Percentiles rank a stretch among this genome's conserved stretches.
Conservation (phyloP, 2,797 vertebrate species). For the Melanogrammus aeglefinus region DNA sequence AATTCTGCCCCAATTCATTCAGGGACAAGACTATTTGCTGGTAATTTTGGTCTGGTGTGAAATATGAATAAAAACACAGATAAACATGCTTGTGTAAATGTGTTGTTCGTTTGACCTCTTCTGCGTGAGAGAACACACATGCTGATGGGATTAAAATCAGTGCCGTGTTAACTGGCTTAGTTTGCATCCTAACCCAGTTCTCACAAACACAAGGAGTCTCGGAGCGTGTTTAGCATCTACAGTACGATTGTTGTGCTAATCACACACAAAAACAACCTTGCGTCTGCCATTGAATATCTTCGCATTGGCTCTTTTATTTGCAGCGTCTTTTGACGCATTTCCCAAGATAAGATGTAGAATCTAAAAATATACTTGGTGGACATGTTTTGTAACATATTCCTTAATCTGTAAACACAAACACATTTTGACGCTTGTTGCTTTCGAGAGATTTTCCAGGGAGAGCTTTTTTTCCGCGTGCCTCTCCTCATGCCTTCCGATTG, state of each 20-base stretch:
- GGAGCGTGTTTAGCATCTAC: neutral
- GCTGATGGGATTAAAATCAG: conserved; percentile 2
- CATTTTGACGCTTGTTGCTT: neutral
- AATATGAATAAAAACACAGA: conserved; percentile 1
- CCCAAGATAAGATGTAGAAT: neutral
- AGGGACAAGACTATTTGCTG: neutral
- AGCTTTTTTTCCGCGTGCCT: neutral
- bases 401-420: neutral
- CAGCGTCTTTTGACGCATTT: neutral
- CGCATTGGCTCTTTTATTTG: neutral
- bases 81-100: neutral
- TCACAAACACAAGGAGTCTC: conserved; percentile 14
- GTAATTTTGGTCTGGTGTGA: neutral
- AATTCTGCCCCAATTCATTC: neutral
- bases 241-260: conserved; percentile 5
- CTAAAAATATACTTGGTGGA: neutral
- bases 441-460: neutral
- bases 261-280: neutral
- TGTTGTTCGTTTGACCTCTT: conserved; percentile 12
- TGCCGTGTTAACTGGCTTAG: neutral
- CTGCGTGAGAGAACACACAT: neutral
- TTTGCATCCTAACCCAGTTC: conserved; percentile 16
- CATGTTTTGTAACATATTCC: neutral
- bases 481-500: neutral
- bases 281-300: neutral